Evolutionary conservation across 2,797 vertebrate species (phyloP).

Genomic region (Glossophaga mutica): DNA sequence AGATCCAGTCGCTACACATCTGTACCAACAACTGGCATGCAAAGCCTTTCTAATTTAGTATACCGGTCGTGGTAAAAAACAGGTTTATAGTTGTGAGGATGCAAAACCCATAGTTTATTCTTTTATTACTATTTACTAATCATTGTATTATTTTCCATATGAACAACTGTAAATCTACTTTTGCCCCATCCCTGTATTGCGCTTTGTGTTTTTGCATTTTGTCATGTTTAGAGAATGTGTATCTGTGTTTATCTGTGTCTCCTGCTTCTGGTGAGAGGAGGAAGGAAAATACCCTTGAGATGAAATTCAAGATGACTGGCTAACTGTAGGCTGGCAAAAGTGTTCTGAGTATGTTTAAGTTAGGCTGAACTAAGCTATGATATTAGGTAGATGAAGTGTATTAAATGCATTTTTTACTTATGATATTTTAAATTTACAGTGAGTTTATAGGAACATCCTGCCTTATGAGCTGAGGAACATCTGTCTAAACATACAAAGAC

Average conservation of each 20-base stretch:
- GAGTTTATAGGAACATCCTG: too few species aligned
- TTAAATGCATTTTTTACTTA: not conserved
- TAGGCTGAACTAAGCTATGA: not conserved
- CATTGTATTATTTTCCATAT: not conserved
- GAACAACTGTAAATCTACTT: not conserved
- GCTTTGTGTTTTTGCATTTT: not conserved
- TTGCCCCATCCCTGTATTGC: not conserved
- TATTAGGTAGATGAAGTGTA: not conserved
- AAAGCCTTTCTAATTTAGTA: not conserved
- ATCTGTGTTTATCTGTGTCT: too few species aligned
- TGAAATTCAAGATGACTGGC: not conserved
- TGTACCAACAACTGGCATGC: not conserved
- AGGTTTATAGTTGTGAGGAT: not conserved
- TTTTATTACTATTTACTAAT: not conserved
- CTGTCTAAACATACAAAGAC: not conserved
- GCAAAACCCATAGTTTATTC: not conserved
- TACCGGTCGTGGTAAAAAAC: not conserved
- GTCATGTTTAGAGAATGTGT: not conserved
- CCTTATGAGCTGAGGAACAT: not conserved
- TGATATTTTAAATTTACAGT: not conserved
- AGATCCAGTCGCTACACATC: not conserved
- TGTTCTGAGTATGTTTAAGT: not conserved
- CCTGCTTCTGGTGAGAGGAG: too few species aligned
- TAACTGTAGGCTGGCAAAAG: not conserved
- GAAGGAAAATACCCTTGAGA: too few species aligned